phyloP scores from a whole-genome alignment of 2,113 vertebrate species.

The Caretta caretta region DNA sequence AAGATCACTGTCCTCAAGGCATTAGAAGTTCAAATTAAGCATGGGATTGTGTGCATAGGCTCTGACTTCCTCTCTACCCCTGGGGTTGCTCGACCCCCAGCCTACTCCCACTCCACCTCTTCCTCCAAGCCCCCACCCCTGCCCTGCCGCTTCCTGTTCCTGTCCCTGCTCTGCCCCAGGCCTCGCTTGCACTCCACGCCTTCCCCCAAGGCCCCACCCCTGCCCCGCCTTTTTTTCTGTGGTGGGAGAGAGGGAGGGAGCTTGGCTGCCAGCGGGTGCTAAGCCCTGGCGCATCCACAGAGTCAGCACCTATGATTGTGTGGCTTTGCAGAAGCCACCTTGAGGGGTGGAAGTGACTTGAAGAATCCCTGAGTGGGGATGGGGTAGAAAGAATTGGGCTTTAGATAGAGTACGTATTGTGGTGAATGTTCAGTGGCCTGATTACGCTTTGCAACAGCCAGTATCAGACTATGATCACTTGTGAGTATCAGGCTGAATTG shows the following conservation, averaged over 20 bases:
- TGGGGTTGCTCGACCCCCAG: too few species aligned
- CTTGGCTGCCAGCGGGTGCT: too few species aligned
- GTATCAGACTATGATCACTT: background rate
- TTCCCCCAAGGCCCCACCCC: too few species aligned
- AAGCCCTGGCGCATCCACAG: too few species aligned
- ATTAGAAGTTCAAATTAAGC: background rate
- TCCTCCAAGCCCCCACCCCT: too few species aligned
- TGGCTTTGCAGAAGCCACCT: background rate
- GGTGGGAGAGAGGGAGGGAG: too few species aligned
- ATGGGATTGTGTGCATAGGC: background rate
- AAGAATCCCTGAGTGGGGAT: background rate
- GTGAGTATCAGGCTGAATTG: background rate
- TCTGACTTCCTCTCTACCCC: too few species aligned
- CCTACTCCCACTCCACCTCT: too few species aligned
- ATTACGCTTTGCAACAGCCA: background rate
- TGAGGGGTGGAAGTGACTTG: background rate
- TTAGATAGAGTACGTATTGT: background rate
- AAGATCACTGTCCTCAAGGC: background rate
- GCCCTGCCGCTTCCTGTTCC: too few species aligned
- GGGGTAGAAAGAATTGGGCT: background rate
- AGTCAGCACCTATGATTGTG: background rate
- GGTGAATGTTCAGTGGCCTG: background rate
- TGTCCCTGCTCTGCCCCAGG: too few species aligned
- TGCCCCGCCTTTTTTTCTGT: too few species aligned
- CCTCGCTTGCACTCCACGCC: too few species aligned